phyloP scores from a whole-genome alignment of 2,113 vertebrate species.

The Pterocles orientalis region DNA sequence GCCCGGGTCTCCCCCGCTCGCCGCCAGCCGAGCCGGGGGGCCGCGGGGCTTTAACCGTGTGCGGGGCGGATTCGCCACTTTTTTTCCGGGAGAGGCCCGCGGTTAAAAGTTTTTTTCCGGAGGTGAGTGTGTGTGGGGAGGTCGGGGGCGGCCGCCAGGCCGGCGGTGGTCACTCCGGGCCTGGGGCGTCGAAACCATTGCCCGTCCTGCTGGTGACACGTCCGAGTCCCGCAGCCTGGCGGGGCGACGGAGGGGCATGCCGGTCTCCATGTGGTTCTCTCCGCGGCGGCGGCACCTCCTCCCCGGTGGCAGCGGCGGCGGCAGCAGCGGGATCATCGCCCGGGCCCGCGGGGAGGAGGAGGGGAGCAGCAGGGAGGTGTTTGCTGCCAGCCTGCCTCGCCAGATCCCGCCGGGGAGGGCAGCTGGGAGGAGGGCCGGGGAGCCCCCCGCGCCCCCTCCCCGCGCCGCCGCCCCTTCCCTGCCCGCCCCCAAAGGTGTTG shows the following conservation, averaged over 20 bases:
- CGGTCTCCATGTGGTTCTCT: slow-evolving; percentile 66
- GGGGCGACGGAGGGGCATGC: slow-evolving; percentile 23
- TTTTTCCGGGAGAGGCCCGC: slow-evolving; percentile 56
- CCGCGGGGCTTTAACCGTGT: slow-evolving; percentile 25
- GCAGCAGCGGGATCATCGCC: slow-evolving; percentile 75
- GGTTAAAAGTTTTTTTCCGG: slow-evolving; percentile 73
- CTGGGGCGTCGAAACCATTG: slow-evolving; percentile 81
- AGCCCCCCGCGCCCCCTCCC: not conserved
- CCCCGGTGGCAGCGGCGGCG: slow-evolving; percentile 58
- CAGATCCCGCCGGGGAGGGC: slow-evolving; percentile 61
- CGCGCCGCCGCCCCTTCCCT: slow-evolving; percentile 64
- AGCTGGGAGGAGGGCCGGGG: slow-evolving; percentile 44
- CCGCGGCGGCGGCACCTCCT: slow-evolving; percentile 52
- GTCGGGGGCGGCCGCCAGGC: slow-evolving; percentile 58
- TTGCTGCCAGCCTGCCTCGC: slow-evolving; percentile 67
- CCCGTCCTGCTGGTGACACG: slow-evolving; percentile 85
- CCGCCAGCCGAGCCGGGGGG: slow-evolving; percentile 50
- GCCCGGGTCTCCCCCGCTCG: slow-evolving; percentile 54
- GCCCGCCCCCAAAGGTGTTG: slow-evolving; percentile 74
- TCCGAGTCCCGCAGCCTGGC: slow-evolving; percentile 72
- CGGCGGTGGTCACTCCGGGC: slow-evolving; percentile 70
- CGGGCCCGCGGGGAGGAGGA: slow-evolving; percentile 74
- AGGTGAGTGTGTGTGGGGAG: slow-evolving; percentile 71
- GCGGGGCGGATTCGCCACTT: slow-evolving; percentile 36
- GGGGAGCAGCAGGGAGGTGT: slow-evolving; percentile 69